Evolutionary conservation across 2,888 invertebrate species (phyloP), one percentile per base, ranked within the genome.

Genomic region (Drosophila demipolita): DNA sequence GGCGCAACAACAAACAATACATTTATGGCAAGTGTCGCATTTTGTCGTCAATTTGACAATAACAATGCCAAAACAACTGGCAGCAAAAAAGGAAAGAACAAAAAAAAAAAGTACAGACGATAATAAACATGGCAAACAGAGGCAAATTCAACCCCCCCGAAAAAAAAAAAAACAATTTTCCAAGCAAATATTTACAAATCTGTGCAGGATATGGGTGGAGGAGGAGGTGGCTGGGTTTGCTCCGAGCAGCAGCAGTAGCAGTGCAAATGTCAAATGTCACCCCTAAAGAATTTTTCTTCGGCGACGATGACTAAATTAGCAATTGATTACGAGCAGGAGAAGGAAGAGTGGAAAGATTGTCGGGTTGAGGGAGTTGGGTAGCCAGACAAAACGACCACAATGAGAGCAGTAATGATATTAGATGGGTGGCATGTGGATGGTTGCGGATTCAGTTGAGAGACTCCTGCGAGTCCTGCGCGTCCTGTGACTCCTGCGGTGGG

Each of bases 1-100:
- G 23, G 23, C 78, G 82, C 83, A 89, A 66, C 59, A 67, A 50
- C 87, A 90, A 91, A 87, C 84, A 89, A 89, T 89, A 89, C 82
- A 85, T 89, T 90, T 87, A 90, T 91, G 88, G 87, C 89, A 90
- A 90, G 90, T 85, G 88, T 90, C 87, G 85, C 88, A 84, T 90
- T 88, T 91, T 87, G 82, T 90, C 86, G 82, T 89, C 91, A 86
- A 90, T 82, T 87, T 78, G 75, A 79, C 79, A 80, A 72, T 73
- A 80, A 81, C 73, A 82, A 76, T 58, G 73, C 75, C 32, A 59
- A 72, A 80, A 75, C 83, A 86, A 86, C 85, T 85, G 85, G 23
- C 66, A 72, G 61, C 40, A 82, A 80, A 80, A 66, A 55, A 60
- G 53, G 20, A 50, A 53, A 29, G 38, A 29, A 32, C 8, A 7